Percentiles rank a stretch among this genome's conserved stretches.
phyloP scores from a whole-genome alignment of 2,888 invertebrate species.

The Holacanthella duospinosa region DNA sequence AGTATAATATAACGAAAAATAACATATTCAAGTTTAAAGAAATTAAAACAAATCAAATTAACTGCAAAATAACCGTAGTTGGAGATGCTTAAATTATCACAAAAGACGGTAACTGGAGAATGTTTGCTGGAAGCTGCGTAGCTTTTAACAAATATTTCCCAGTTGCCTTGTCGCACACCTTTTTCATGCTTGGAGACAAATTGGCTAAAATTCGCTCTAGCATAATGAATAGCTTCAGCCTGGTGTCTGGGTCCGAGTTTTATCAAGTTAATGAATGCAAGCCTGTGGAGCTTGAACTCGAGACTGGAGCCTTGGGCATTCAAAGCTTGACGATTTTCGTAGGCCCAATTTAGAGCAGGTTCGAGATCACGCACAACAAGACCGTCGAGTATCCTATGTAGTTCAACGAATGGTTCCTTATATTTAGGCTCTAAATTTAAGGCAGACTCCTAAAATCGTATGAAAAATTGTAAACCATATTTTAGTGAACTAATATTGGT shows the following conservation, averaged over 20 bases:
- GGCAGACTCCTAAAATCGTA: conserved; percentile 53
- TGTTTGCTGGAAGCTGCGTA: too few relatives aligned
- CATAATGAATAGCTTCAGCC: conserved; percentile 75
- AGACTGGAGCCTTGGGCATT: conserved; percentile 48
- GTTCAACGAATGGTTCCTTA: conserved; percentile 67
- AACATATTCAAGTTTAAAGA: not conserved
- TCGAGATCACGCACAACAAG: conserved; percentile 68
- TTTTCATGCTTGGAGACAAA: conserved; percentile 66
- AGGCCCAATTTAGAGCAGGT: conserved; percentile 81
- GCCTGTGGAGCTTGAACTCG: conserved; percentile 52
- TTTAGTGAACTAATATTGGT: too few relatives aligned
- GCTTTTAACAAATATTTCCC: too few relatives aligned
- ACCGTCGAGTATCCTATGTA: conserved; percentile 79
- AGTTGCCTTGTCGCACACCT: too few relatives aligned
- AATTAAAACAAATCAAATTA: not conserved
- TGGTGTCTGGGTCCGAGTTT: conserved; percentile 58
- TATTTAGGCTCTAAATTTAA: conserved; percentile 53
- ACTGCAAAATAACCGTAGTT: too few relatives aligned
- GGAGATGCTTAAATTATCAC: too few relatives aligned
- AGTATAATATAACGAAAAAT: too few relatives aligned
- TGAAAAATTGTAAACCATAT: not conserved
- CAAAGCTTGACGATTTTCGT: conserved; percentile 60
- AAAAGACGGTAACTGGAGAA: too few relatives aligned
- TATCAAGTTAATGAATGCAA: conserved; percentile 65
- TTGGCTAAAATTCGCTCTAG: conserved; percentile 68